These are phyloP conservation scores for Venusia cambrica DNA, from an alignment of 2,888 invertebrate species.

Conservation along the genomic window DNA sequence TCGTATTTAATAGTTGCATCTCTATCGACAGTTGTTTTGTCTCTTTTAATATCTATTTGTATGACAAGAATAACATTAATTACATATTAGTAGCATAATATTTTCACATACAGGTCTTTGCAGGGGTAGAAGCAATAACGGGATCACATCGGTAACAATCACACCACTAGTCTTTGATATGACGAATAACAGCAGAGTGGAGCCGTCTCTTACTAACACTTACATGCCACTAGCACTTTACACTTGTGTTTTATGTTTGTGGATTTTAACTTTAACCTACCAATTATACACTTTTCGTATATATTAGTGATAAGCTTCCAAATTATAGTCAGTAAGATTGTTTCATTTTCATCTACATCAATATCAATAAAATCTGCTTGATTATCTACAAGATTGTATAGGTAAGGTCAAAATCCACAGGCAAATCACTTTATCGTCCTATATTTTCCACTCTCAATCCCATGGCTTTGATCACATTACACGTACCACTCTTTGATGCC, in stretches of 20 bases:
- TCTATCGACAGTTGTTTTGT: slow-evolving; percentile 23
- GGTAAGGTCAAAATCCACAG: slow-evolving; percentile 10
- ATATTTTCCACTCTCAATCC: neutral
- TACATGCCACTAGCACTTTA: slow-evolving; percentile 15
- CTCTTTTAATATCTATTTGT: slow-evolving; percentile 18
- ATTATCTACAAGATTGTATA: neutral
- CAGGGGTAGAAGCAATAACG: slow-evolving; percentile 47
- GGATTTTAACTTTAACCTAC: slow-evolving; percentile 6
- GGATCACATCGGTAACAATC: slow-evolving; percentile 36
- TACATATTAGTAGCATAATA: slow-evolving; percentile 17
- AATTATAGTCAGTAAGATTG: too few relatives aligned
- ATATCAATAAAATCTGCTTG: neutral
- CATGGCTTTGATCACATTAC: slow-evolving; percentile 72
- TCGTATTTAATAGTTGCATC: slow-evolving; percentile 25
- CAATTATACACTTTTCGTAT: neutral
- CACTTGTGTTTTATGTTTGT: slow-evolving; percentile 8
- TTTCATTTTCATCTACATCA: neutral
- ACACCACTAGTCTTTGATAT: slow-evolving; percentile 49
- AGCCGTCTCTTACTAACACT: slow-evolving; percentile 21
- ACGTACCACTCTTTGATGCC: slow-evolving; percentile 99
- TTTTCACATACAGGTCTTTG: slow-evolving; percentile 26
- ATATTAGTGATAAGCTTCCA: too few relatives aligned
- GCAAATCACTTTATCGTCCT: neutral
- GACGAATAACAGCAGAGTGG: slow-evolving; percentile 36
- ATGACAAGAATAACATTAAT: slow-evolving; percentile 22